phyloP scores from a whole-genome alignment of 2,113 vertebrate species.

The Amphiprion percula region DNA sequence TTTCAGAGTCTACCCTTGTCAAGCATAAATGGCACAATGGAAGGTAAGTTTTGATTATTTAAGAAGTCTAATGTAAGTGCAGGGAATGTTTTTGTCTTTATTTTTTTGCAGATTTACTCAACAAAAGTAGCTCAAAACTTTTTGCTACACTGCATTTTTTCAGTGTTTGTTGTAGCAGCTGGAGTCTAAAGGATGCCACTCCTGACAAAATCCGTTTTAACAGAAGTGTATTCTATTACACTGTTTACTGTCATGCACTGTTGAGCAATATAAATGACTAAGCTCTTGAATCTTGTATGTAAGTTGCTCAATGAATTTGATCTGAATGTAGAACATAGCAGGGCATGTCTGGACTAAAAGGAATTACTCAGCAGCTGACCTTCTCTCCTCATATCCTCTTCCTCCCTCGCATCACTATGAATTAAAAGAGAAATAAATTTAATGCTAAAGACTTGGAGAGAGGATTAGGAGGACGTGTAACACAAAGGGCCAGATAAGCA shows the following conservation, averaged over 20 bases:
- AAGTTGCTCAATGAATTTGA: neutral
- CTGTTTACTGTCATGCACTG: slow-evolving; percentile 10
- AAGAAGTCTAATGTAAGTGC: neutral
- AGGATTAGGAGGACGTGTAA: slow-evolving; percentile 8
- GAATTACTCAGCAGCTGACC: slow-evolving; percentile 25
- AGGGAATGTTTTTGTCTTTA: neutral
- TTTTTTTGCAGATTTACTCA: neutral
- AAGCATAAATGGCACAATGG: slow-evolving; percentile 71
- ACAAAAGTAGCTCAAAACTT: neutral
- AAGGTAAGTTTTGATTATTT: slow-evolving; percentile 75
- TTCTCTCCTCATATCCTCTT: slow-evolving; percentile 13
- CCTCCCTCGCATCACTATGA: slow-evolving; percentile 21
- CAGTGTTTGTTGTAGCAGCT: neutral
- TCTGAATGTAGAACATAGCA: slow-evolving; percentile 3
- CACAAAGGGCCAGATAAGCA: slow-evolving; percentile 41
- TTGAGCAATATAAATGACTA: slow-evolving; percentile 24
- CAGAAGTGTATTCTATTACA: neutral
- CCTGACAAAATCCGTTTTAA: slow-evolving; percentile 5
- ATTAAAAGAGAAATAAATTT: slow-evolving; percentile 21
- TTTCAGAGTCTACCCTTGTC: slow-evolving; percentile 76
- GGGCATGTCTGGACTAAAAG: slow-evolving; percentile 17
- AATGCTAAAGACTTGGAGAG: slow-evolving; percentile 8
- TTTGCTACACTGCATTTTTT: neutral
- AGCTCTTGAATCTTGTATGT: neutral
- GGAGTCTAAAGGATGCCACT: neutral